Percentiles rank a stretch among this genome's conserved stretches.
Evolutionary conservation across 2,888 invertebrate genomes (phyloP).

Genomic region (Listrodromus nycthemerus): DNA sequence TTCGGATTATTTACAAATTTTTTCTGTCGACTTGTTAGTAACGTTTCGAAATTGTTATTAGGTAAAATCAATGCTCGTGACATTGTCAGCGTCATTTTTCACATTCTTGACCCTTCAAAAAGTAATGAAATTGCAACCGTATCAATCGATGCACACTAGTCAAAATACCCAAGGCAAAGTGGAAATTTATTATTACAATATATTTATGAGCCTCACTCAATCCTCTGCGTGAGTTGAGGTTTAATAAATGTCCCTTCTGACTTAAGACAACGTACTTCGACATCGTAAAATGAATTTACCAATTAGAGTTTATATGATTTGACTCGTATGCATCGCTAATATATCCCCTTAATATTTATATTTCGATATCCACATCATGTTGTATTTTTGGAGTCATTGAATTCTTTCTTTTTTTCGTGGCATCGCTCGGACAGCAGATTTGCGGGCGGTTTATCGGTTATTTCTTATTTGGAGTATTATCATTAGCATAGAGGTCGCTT

Average conservation of each 20-base stretch:
- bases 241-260: neutral
- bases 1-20: too few relatives aligned
- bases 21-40: too few relatives aligned
- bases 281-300: neutral
- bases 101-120: too few relatives aligned
- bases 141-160: neutral
- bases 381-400: conserved; percentile 11
- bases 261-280: neutral
- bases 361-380: neutral
- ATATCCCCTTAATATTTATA: neutral
- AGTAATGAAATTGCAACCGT: too few relatives aligned
- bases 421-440: conserved; percentile 22
- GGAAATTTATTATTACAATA: neutral
- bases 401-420: conserved; percentile 25
- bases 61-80: too few relatives aligned
- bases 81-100: too few relatives aligned
- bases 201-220: neutral
- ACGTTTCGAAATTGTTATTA: too few relatives aligned
- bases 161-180: neutral
- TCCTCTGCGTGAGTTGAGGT: too few relatives aligned
- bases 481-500: conserved; percentile 25
- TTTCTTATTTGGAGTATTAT: conserved; percentile 27
- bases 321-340: neutral
- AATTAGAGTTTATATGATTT: neutral
- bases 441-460: conserved; percentile 56